phyloP scores from a whole-genome alignment of 2,888 invertebrate species.

The Mylabris sibirica region DNA sequence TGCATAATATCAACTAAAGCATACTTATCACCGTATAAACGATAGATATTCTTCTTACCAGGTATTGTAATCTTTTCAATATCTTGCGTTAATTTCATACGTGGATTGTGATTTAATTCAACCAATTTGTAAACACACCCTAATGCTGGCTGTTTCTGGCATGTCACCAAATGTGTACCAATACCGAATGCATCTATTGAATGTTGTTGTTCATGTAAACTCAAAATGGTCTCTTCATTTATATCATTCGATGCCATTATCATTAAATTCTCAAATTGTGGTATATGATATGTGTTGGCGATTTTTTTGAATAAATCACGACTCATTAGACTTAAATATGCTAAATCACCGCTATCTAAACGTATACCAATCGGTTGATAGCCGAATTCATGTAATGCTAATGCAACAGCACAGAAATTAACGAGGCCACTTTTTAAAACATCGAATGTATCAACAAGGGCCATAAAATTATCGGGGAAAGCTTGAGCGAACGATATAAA shows the following conservation, averaged over 20 bases:
- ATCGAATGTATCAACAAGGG: conserved; percentile 98
- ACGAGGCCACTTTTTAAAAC: conserved; percentile 93
- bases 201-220: conserved; percentile 96
- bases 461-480: conserved; percentile 94
- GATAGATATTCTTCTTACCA: conserved; percentile 92
- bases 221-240: conserved; percentile 97
- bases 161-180: conserved; percentile 98
- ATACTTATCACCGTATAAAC: conserved; percentile 82
- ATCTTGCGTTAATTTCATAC: conserved; percentile 97
- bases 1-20: conserved; percentile 92
- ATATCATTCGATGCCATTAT: conserved; percentile 99
- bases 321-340: conserved; percentile 84
- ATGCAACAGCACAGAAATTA: conserved; percentile 95
- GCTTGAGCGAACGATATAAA: conserved; percentile 93
- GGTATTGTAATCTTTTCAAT: conserved; percentile 98
- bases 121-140: conserved; percentile 99
- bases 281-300: conserved; percentile 80
- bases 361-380: conserved; percentile 90
- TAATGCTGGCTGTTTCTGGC: conserved; percentile 95
- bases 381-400: conserved; percentile 90
- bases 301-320: conserved; percentile 82
- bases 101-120: conserved; percentile 87
- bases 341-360: conserved; percentile 96
- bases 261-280: conserved; percentile 83
- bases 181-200: conserved; percentile 98